Base-by-base conservation (phyloP, 1,140 invertebrate genomes). In the Lordiphosa mommai region DNA sequence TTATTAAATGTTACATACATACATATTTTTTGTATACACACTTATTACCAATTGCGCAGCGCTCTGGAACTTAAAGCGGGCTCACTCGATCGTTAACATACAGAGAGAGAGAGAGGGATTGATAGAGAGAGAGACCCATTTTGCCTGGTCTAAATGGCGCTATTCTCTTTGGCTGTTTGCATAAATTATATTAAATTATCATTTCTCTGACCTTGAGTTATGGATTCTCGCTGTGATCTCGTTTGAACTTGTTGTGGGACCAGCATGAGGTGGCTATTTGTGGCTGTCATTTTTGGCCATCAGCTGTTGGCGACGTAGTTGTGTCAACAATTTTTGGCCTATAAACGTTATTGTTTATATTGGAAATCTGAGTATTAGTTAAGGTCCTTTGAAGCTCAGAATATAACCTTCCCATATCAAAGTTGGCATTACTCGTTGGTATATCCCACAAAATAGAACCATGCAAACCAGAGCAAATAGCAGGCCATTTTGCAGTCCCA, bases 151-250 rank as follows among this genome's bases (percentile, higher is more conserved):
- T 29, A 65, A 36, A 40, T 61, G 30, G 32, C n/a, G 14, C 33
- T 38, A 41, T 49, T 59, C 20, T 33, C 38, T 51, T 16, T 4
- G 16, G 23, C 30, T 20, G 12, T 52, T 33, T 59, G 68, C 43
- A 73, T 58, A 67, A 47, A 61, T 64, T 53, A 34, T 57, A 59
- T 37, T 60, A 55, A 49, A 56, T 68, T 56, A 73, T 59, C 30
- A 65, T 34, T 38, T 14, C 20, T 33, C 7, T 55, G 74, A 79
- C 73, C 73, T 79, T 79, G 56, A 58, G 40, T 37, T 55, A 30
- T 61, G 44, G 43, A 38, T 41, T 43, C 38, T 50, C 32, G 43
- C 57, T 40, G 55, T 41, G 48, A 9, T 12, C 4, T 41, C n/a
- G 36, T 12, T 50, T 60, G 59, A 79, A 64, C 59, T 48, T 43